phyloP scores from a whole-genome alignment of 2,797 vertebrate genomes.

The Perodicticus potto region DNA sequence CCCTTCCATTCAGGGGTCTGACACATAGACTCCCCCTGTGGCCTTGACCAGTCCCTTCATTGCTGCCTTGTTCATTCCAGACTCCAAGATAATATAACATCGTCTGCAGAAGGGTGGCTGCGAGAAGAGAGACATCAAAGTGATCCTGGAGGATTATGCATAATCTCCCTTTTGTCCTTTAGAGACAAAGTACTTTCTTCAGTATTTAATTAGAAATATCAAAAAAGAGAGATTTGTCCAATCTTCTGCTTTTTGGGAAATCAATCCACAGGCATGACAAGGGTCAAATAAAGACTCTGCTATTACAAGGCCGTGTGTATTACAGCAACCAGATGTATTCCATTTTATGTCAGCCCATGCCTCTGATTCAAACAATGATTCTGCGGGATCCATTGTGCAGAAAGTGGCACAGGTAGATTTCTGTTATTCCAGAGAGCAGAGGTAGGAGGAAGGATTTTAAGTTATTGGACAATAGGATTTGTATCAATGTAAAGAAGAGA shows the following conservation, averaged over 20 bases:
- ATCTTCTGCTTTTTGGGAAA: background rate
- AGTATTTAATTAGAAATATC: conserved; percentile 28
- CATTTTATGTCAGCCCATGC: background rate
- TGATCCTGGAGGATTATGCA: background rate
- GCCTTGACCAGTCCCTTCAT: background rate
- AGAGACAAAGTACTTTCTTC: background rate
- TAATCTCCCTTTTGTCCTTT: background rate
- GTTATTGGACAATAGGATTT: background rate
- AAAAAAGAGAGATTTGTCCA: background rate
- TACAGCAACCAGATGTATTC: background rate
- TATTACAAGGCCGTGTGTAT: background rate
- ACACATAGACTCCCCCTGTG: conserved; percentile 68
- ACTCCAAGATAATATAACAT: background rate
- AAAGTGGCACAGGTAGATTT: background rate
- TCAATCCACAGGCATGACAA: background rate
- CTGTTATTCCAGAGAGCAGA: background rate
- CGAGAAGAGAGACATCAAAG: background rate
- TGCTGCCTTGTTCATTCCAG: conserved; percentile 36
- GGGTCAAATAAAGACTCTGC: background rate
- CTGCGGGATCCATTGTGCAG: background rate
- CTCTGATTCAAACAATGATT: background rate
- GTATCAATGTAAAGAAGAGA: background rate
- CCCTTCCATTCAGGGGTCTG: conserved; percentile 63
- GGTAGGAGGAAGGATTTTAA: background rate
- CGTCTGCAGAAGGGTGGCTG: background rate